Evolutionary conservation across 2,113 vertebrate species (phyloP).

Genomic region (Syngnathus typhle): DNA sequence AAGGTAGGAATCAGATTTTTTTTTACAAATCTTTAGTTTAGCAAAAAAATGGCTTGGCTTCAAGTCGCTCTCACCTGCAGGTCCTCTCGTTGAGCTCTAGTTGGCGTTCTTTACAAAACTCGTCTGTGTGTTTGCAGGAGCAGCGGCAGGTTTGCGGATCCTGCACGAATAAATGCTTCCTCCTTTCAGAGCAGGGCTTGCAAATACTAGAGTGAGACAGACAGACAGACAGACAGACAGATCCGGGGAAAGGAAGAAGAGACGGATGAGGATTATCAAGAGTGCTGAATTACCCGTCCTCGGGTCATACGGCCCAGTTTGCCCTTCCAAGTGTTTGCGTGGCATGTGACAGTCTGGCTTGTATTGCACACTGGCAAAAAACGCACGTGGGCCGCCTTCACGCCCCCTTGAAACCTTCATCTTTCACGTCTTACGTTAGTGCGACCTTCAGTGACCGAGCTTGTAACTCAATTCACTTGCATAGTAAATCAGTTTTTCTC

Average conservation of each 20-base stretch:
- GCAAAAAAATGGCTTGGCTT: too few species aligned
- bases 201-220: constrained; percentile 80
- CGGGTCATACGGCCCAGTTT: constrained; percentile 19
- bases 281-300: constrained; percentile 23
- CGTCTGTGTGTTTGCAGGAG: constrained; percentile 97
- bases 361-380: constrained; percentile 33
- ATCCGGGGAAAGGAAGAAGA: not conserved
- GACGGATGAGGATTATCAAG: constrained; percentile 41
- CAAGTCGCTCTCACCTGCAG: constrained; percentile 76
- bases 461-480: not conserved
- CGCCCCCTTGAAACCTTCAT: constrained; percentile 15
- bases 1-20: not conserved
- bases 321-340: constrained; percentile 8
- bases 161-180: constrained; percentile 93
- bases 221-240: constrained; percentile 16
- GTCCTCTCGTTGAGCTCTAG: constrained; percentile 99
- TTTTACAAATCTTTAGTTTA: too few species aligned
- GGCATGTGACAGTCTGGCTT: constrained; percentile 31
- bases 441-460: not conserved
- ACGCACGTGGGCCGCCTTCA: constrained; percentile 19
- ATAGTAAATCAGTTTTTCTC: too few species aligned
- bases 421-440: constrained; percentile 1
- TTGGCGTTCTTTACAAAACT: constrained; percentile 92
- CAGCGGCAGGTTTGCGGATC: constrained; percentile 94
- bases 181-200: constrained; percentile 91